Evolutionary conservation across 2,113 vertebrate genomes (phyloP), one percentile per base, ranked within the genome.

Genomic region (Gopherus flavomarginatus): DNA sequence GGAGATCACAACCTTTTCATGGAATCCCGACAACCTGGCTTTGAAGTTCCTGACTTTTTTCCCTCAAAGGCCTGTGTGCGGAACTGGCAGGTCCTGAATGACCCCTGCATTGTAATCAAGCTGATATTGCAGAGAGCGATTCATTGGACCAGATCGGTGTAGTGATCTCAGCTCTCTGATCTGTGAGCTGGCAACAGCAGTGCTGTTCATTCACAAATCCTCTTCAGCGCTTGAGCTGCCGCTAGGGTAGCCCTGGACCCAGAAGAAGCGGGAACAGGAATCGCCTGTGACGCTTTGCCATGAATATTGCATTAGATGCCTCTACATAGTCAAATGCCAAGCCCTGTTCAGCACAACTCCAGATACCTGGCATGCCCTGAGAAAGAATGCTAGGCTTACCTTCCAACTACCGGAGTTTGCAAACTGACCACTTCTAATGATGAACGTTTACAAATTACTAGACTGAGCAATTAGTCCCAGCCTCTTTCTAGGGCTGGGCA

Each of bases 201-300:
- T 49, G 98, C 96, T 75, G 97, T 98, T 98, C 98, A 98, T 98
- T 99, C 98, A 98, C 98, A 98, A 98, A 98, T 98, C 98, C 98
- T 97, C 97, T 97, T 96, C 87, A 91, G 97, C 95, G 97, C 97
- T 97, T 98, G 97, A 98, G 59, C 49, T n/a, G 84, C 49, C 85
- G 22, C 38, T 31, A 27, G 38, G 92, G 35, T 31, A 44, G 84
- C 85, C 84, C 72, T 17, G 6, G 26, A 35, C 65, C 77, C 59
- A 27, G 59, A 35, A 29, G 83, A 62, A 38, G 1, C 31, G 26
- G n/a, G 19, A 1, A 81, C 26, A 24, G 52, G 42, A 57, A 81
- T 21, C 8, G 53, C 80, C 91, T 22, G 79, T n/a, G 57, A 22
- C 69, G 26, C 27, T 10, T 52, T 26, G 11, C 59, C 52, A 86